Evolutionary conservation across 1,140 invertebrate species (phyloP).

Genomic region (Drosophila rufa): DNA sequence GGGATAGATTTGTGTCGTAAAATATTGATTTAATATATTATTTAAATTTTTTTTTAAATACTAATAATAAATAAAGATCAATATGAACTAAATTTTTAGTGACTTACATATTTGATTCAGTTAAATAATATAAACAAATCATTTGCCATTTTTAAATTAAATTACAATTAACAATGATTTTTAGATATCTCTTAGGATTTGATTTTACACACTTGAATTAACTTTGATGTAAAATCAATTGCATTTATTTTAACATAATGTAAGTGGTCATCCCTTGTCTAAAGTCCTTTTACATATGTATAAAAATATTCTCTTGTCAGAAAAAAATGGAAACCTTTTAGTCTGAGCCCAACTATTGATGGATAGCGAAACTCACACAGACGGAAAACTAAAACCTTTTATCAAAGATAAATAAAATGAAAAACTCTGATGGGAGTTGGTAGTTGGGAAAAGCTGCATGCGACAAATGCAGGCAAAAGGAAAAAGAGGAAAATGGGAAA

Average conservation of each 20-base stretch:
- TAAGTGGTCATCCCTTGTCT: not conserved
- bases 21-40: no score
- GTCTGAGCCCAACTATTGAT: slow-evolving; percentile 51
- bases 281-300: not conserved
- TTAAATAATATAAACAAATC: no score
- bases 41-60: not conserved
- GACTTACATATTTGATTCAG: no score
- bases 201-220: no score
- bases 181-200: not conserved
- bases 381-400: slow-evolving; percentile 73
- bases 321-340: slow-evolving; percentile 48
- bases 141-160: no score
- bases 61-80: not conserved
- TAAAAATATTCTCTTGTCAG: slow-evolving; percentile 18
- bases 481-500: slow-evolving; percentile 31
- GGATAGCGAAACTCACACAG: slow-evolving; percentile 33
- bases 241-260: no score
- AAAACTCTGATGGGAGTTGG: slow-evolving; percentile 20
- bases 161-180: no score
- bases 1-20: no score
- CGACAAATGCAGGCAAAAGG: slow-evolving; percentile 60
- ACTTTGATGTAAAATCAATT: not conserved
- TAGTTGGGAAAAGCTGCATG: slow-evolving; percentile 10
- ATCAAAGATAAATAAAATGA: slow-evolving; percentile 82
- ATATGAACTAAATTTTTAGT: no score